Conservation (phyloP, 2,888 invertebrate genomes). For the Phoronis australis region DNA sequence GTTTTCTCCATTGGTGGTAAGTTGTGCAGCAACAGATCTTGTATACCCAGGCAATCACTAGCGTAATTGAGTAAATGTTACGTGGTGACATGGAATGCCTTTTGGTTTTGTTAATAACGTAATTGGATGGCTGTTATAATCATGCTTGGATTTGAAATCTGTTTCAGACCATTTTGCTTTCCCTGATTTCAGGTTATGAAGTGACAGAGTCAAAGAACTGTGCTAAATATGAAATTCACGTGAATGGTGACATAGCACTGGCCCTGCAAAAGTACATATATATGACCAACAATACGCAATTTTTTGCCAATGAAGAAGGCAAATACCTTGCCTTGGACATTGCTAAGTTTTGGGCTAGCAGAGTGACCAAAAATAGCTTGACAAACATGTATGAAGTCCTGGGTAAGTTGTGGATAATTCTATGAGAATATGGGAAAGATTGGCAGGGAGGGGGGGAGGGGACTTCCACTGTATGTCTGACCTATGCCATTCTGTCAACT, state of each 20-base stretch:
- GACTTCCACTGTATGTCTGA: neutral
- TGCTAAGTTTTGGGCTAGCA: constrained; percentile 24
- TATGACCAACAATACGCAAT: constrained; percentile 15
- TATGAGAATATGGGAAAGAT: neutral
- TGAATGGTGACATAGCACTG: constrained; percentile 25
- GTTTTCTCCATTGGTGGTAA: too few species aligned
- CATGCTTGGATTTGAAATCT: too few species aligned
- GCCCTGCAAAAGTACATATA: constrained; percentile 24
- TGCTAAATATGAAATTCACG: constrained; percentile 17
- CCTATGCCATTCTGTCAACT: neutral
- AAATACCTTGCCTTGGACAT: constrained; percentile 10
- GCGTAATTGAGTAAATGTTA: too few species aligned
- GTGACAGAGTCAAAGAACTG: constrained; percentile 8
- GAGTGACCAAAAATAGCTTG: constrained; percentile 14
- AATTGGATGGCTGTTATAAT: too few species aligned
- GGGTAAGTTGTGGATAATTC: constrained; percentile 11
- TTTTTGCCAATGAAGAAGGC: constrained; percentile 6
- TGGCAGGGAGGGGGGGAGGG: neutral
- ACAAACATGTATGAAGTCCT: constrained; percentile 20
- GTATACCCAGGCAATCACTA: too few species aligned
- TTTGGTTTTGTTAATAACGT: too few species aligned
- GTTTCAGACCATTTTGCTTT: too few species aligned
- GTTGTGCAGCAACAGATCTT: too few species aligned
- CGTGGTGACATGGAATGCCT: too few species aligned
- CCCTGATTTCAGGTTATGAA: constrained; percentile 15